Base-by-base conservation (phyloP, 53 echinoderm and acorn worm species). In the Mesocentrotus franciscanus region DNA sequence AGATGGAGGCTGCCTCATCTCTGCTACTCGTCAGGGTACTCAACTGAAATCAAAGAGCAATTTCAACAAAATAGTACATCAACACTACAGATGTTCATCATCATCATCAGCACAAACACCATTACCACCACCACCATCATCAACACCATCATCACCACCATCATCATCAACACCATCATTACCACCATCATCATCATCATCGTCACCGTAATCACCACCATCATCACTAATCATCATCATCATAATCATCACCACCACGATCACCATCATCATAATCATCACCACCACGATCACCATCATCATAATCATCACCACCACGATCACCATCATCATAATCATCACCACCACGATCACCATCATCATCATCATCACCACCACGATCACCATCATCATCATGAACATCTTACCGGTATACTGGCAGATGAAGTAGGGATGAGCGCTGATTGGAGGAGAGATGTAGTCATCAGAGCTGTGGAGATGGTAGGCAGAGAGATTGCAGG, bases 1-100 rank as follows among this genome's bases (percentile, higher is more conserved):
- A 83, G 87, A 85, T 94, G 85, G 94, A 85, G 0, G 87, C 87
- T 13, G 94, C 94, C 55, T 85, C 94, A 11, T 94, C 94, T 20
- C 68, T 34, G 30, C 94, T 94, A 11, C 85, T 94, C 5, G 94
- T 64, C 66, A 94, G 87, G 0, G 81, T 60, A 61, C 56, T 94
- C 61, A 94, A 60, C 94, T 94, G 60, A 32, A 94, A 32, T 20
- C 18, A 36, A 85, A 35, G 36, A 35, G 24, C 1, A 4, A 70
- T 39, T 39, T 39, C 39, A 39, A 39, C 39, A 39, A 39, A 39
- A 39, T 39, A 39, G 39, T 39, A 39, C 1, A 39, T 1, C 3
- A 39, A 39, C 39, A 39, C 39, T 39, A 39, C 39, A n/a, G n/a
- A n/a, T n/a, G n/a, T n/a, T n/a, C n/a, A 39, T 4, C 20, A 72